phyloP scores from a whole-genome alignment of 2,797 vertebrate genomes.

The Bryconaethiops microstoma region DNA sequence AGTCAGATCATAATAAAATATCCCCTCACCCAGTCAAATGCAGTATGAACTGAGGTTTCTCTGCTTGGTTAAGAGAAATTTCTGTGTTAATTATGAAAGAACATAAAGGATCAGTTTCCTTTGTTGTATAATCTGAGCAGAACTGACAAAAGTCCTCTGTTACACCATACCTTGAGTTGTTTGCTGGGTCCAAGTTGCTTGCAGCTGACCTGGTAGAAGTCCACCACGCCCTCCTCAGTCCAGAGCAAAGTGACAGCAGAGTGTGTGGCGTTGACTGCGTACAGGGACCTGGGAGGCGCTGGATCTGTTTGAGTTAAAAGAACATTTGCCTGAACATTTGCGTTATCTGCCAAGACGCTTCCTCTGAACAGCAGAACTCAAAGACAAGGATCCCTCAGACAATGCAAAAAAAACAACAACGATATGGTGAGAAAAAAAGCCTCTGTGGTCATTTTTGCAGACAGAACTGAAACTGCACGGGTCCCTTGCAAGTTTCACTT shows the following conservation, averaged over 20 bases:
- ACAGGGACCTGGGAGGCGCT: conserved; percentile 89
- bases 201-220: conserved; percentile 91
- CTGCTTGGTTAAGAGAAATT: not conserved
- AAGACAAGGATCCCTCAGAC: not conserved
- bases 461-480: not conserved
- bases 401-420: not conserved
- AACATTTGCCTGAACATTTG: not conserved
- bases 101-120: no score
- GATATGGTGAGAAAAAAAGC: not conserved
- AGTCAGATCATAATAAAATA: no score
- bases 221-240: conserved; percentile 92
- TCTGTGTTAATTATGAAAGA: no score
- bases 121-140: not conserved
- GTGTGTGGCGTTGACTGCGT: conserved; percentile 90
- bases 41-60: not conserved
- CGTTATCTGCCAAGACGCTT: not conserved
- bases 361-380: conserved; percentile 6
- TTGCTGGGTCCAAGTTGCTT: conserved; percentile 70
- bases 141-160: not conserved
- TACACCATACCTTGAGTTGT: conserved; percentile 69
- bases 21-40: not conserved
- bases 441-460: not conserved
- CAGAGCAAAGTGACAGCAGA: conserved; percentile 91
- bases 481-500: not conserved
- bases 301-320: conserved; percentile 78